Conservation (phyloP, 2,113 vertebrate genomes). For the Cisticola juncidis region DNA sequence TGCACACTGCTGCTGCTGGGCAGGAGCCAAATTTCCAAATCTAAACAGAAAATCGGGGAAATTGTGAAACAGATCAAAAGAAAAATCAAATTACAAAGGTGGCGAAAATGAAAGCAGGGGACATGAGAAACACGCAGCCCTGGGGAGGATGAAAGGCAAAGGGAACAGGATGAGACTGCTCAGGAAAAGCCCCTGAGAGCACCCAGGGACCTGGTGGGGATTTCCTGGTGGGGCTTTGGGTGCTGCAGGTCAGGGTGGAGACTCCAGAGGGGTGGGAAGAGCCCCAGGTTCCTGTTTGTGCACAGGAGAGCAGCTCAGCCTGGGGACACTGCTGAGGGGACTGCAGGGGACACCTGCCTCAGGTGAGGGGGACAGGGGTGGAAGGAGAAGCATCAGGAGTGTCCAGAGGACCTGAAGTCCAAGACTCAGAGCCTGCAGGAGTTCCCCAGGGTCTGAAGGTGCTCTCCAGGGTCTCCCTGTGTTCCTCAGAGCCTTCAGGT, state of each 20-base stretch:
- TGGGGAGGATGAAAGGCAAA: not conserved
- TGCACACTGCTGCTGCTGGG: not conserved
- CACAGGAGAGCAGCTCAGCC: not conserved
- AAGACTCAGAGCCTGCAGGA: rapidly evolving
- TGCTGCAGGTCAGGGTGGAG: not conserved
- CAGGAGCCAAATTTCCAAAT: not conserved
- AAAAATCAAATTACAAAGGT: constrained; percentile 32
- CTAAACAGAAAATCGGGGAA: not conserved
- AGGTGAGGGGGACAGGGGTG: not conserved
- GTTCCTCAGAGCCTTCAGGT: no score
- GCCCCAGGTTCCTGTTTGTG: not conserved
- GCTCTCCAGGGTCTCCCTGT: no score
- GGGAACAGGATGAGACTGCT: not conserved
- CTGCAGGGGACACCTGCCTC: no score
- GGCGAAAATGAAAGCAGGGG: not conserved
- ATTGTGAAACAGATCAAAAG: constrained; percentile 1
- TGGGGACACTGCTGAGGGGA: not conserved
- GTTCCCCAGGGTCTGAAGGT: not conserved
- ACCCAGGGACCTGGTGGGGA: not conserved
- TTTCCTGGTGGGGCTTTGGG: not conserved
- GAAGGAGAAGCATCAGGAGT: not conserved
- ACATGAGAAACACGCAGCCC: not conserved
- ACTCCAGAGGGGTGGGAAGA: not conserved
- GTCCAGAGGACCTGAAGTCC: not conserved
- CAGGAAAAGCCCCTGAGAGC: not conserved